Percentiles rank a stretch among this genome's conserved stretches.
These are phyloP conservation scores for Acomys russatus DNA, from an alignment of 2,797 vertebrate species.

Conservation along the genomic window DNA sequence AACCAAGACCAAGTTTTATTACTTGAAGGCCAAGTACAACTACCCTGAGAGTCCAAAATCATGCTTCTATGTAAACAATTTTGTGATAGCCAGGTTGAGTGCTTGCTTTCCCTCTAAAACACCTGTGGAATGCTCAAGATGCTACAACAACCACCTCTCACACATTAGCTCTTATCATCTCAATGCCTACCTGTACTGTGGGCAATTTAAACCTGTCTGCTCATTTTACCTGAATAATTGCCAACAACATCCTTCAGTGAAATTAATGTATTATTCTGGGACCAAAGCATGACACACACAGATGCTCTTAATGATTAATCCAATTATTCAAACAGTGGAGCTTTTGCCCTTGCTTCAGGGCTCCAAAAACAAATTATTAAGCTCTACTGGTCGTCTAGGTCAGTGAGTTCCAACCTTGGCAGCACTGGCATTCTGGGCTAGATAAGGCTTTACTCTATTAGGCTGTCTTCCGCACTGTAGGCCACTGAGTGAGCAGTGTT, in stretches of 20 bases:
- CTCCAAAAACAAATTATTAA: slow-evolving; percentile 49
- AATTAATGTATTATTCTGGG: slow-evolving; percentile 60
- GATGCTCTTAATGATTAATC: slow-evolving; percentile 49
- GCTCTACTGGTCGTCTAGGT: not conserved
- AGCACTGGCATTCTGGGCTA: not conserved
- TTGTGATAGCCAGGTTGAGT: not conserved
- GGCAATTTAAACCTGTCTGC: slow-evolving; percentile 5
- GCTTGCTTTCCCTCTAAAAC: slow-evolving; percentile 29
- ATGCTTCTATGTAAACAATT: slow-evolving; percentile 16
- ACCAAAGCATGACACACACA: slow-evolving; percentile 20
- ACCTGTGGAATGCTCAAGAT: not conserved
- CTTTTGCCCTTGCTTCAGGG: slow-evolving; percentile 32
- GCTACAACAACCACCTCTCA: not conserved
- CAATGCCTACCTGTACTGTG: not conserved
- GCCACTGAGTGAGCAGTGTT: not conserved
- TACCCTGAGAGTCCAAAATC: slow-evolving; percentile 21
- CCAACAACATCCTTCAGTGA: slow-evolving; percentile 48
- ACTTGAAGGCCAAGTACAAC: slow-evolving; percentile 47
- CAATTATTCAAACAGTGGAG: slow-evolving; percentile 42
- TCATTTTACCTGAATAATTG: slow-evolving; percentile 61
- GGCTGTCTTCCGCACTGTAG: not conserved
- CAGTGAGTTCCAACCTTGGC: slow-evolving; percentile 15
- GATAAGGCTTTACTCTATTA: not conserved
- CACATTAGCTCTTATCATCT: not conserved
- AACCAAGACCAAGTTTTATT: slow-evolving; percentile 28